Percentiles rank a stretch among this genome's conserved stretches.
phyloP scores from a whole-genome alignment of 2,797 vertebrate species.

The Urophycis tenuis region DNA sequence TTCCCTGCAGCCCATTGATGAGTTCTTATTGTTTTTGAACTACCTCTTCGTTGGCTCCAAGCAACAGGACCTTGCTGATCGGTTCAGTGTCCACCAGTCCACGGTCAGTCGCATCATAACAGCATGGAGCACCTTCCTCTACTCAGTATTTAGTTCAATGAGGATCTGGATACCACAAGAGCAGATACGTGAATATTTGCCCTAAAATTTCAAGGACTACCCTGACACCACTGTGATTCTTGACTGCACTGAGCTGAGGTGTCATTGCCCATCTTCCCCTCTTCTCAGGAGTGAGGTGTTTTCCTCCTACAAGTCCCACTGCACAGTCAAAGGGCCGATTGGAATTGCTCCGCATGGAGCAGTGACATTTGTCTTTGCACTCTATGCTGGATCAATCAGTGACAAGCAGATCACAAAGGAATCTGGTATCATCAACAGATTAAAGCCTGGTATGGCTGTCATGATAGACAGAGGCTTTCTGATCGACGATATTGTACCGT shows the following conservation, averaged over 20 bases:
- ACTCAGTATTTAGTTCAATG: constrained; percentile 10
- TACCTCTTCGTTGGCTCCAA: constrained; percentile 20
- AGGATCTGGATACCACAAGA: constrained; percentile 11
- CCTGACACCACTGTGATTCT: not conserved
- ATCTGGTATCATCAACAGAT: not conserved
- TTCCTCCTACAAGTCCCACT: constrained; percentile 11
- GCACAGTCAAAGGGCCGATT: constrained; percentile 10
- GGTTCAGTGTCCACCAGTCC: constrained; percentile 21
- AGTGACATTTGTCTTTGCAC: constrained; percentile 3
- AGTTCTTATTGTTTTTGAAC: constrained; percentile 21
- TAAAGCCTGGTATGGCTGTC: not conserved
- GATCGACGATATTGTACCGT: not conserved
- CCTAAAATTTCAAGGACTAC: not conserved
- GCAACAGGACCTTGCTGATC: constrained; percentile 22
- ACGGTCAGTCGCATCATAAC: constrained; percentile 22
- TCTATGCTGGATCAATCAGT: constrained; percentile 3
- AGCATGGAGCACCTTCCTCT: constrained; percentile 18
- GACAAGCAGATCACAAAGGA: constrained; percentile 3
- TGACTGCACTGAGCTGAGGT: not conserved
- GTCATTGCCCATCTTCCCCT: constrained; percentile 5
- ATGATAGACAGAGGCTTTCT: not conserved
- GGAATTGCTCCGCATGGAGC: too few species aligned
- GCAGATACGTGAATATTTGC: not conserved
- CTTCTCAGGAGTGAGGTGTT: not conserved
- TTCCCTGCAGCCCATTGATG: constrained; percentile 20